Base-by-base conservation (phyloP, 1,140 invertebrate genomes). In the Sipha flava region DNA sequence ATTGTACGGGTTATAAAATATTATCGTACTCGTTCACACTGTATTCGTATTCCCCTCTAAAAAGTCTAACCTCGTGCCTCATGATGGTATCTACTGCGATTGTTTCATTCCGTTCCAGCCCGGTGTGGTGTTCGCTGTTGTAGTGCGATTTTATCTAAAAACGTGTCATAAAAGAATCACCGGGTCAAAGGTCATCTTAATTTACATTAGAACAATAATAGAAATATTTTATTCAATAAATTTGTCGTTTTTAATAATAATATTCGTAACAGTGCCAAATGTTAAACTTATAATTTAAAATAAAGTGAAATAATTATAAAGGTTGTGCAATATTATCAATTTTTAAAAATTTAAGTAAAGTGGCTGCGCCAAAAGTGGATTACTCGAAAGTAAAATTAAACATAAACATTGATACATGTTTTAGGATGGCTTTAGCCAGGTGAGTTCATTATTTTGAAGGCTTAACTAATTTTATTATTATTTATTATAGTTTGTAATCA, bases 331-430 rank as follows among this genome's bases (percentile, higher is more conserved):
- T 77, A 77, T 77, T 59, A 12, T 77, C 16, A 9, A 26, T 18
- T 43, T 54, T 54, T 43, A 10, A 37, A 21, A 1, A 37, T 54
- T n/a, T 77, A 43, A 16, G 23, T 77, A 77, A 77, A 77, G 73
- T 77, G 73, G 73, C 73, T 77, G 73, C 59, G 47, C 73, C 52
- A 77, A 77, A 77, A 77, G 73, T 77, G 73, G 73, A 77, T 77
- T 77, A 77, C 73, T 77, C 73, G 59, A 77, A 77, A 77, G 73
- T 77, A 26, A 77, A 77, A 77, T 77, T 77, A 14, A 77, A 77
- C 52, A 77, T 77, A 77, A 77, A 77, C 73, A 77, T 77, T 31
- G 73, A 77, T 77, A 77, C 73, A 77, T 77, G 73, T 77, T 77
- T 77, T 77, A 77, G 73, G 34, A 77, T 77, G 73, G 73, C 73